Base-by-base conservation (phyloP, 2,113 vertebrate species). In the Paracanthobrama guichenoti region DNA sequence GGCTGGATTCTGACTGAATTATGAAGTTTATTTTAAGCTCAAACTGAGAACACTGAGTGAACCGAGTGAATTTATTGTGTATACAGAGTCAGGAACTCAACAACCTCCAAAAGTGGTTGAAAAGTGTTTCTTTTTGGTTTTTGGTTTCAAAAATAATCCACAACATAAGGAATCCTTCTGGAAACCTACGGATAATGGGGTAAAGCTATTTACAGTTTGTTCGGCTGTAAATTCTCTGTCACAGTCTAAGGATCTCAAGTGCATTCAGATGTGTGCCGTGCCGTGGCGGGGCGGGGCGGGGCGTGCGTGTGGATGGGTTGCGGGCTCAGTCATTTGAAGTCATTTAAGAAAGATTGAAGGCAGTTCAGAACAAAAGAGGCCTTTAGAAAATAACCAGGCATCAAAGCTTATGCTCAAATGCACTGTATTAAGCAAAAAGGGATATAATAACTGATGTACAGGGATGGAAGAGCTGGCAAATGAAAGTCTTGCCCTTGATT, bases 221-320 rank as follows among this genome's bases (percentile, higher is more conserved):
- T 88, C 69, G 80, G 44, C 75, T 83, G 85, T 88, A 87, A 87
- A 85, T 85, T 83, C 85, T 79, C 83, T 57, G 82, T 88, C 84
- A 84, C 44, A 81, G 81, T 83, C 79, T 53, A 28, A 50, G 85
- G 79, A 46, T 42, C 80, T 87, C 83, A 77, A 87, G 83, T 85
- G 71, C 75, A 83, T 76, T 88, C 85, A 85, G 87, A 88, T 88
- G 87, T 88, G 83, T 72, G 76, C 24, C 75, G 83, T 72, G 76
- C 24, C 75, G 87, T 86, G 39, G 39, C 39, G 35, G 35, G 35
- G 35, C 31, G 31, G 31, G 31, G 83, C 44, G 44, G 20, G 28
- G 85, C 39, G 67, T 48, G 62, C 76, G 14, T 82, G 87, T 44
- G 42, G 80, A 82, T 31, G 85, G 46, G 50, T 85, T 35, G 67